Conservation (phyloP, 2,888 invertebrate species). For the Empis stercorea region DNA sequence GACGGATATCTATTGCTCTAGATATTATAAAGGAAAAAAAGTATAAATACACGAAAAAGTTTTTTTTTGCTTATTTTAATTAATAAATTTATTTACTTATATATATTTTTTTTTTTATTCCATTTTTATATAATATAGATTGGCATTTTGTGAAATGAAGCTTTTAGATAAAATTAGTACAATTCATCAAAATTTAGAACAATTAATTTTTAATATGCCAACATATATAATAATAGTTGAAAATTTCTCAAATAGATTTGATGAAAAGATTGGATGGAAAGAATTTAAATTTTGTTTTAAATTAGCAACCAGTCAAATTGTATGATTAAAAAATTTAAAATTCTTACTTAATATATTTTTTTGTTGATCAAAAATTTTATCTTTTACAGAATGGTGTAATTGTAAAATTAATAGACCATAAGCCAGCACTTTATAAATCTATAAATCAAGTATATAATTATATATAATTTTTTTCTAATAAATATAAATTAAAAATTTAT, state of each 20-base stretch:
- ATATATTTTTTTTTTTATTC: too few species aligned
- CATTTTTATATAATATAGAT: conserved; percentile 28
- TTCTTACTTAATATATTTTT: conserved; percentile 10
- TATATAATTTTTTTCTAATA: too few species aligned
- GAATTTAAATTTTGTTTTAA: conserved; percentile 51
- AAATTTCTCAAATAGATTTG: conserved; percentile 47
- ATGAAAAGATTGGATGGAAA: conserved; percentile 48
- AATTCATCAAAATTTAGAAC: conserved; percentile 47
- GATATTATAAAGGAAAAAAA: conserved; percentile 30
- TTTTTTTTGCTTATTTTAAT: too few species aligned
- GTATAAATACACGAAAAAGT: too few species aligned
- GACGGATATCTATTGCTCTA: conserved; percentile 25
- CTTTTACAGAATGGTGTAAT: conserved; percentile 39
- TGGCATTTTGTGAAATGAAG: conserved; percentile 47
- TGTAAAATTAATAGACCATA: conserved; percentile 39
- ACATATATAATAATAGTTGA: conserved; percentile 47
- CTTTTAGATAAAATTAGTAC: conserved; percentile 45
- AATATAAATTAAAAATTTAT: too few species aligned
- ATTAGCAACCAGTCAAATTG: conserved; percentile 51
- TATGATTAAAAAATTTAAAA: conserved; percentile 26
- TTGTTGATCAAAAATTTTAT: conserved; percentile 1
- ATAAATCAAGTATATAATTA: conserved; percentile 33
- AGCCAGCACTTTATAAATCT: conserved; percentile 38
- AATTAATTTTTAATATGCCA: conserved; percentile 49
- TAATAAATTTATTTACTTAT: too few species aligned